These are phyloP conservation scores for Cerceris rybyensis DNA, from an alignment of 2,888 invertebrate genomes.

Conservation along the genomic window DNA sequence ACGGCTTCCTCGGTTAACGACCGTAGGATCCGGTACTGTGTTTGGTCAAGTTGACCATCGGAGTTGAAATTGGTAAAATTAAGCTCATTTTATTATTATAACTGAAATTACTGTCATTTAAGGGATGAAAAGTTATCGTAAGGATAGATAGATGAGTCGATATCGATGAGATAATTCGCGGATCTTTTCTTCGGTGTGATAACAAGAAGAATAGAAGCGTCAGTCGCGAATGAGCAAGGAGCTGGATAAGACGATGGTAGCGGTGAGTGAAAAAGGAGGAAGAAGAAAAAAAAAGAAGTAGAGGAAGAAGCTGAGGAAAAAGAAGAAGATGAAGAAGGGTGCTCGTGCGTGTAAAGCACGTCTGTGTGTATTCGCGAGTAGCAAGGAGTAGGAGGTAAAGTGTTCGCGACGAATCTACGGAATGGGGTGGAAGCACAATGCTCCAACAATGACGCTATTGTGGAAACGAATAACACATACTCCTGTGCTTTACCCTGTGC, in stretches of 20 bases:
- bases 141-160: slow-evolving; percentile 20
- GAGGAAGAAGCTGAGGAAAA: slow-evolving; percentile 31
- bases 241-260: slow-evolving; percentile 24
- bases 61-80: too few relatives aligned
- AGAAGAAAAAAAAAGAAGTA: slow-evolving; percentile 21
- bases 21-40: too few relatives aligned
- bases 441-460: slow-evolving; percentile 78
- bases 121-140: not conserved
- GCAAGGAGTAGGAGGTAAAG: slow-evolving; percentile 70
- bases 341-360: slow-evolving; percentile 65
- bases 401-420: slow-evolving; percentile 75
- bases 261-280: slow-evolving; percentile 7
- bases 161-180: slow-evolving; percentile 37
- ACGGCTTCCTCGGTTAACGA: not conserved
- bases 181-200: slow-evolving; percentile 27
- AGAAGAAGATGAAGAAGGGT: slow-evolving; percentile 48
- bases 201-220: slow-evolving; percentile 29
- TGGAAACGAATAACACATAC: slow-evolving; percentile 78
- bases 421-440: slow-evolving; percentile 76
- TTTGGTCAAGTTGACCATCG: too few relatives aligned
- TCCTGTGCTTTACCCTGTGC: slow-evolving; percentile 72
- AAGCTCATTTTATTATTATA: too few relatives aligned
- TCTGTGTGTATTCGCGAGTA: slow-evolving; percentile 56
- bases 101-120: not conserved
- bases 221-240: slow-evolving; percentile 39